Evolutionary conservation across 2,113 vertebrate species (phyloP).

Genomic region (Hippopotamus amphibius): DNA sequence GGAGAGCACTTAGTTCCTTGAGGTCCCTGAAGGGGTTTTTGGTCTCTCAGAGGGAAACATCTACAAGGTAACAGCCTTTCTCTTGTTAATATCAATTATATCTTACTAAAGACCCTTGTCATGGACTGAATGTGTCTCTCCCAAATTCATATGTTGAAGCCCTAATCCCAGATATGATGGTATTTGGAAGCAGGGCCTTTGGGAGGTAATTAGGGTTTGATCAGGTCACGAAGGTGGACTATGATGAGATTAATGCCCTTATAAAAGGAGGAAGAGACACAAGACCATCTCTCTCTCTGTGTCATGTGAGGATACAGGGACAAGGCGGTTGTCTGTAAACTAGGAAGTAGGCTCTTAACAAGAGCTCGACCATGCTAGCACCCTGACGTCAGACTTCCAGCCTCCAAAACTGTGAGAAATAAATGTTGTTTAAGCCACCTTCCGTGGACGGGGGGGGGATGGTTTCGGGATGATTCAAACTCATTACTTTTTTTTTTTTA

Average conservation of each 20-base stretch:
- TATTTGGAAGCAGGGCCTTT: not conserved
- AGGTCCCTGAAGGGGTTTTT: not conserved
- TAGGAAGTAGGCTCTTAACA: not conserved
- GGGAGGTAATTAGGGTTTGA: not conserved
- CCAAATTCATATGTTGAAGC: not conserved
- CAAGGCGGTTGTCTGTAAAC: not conserved
- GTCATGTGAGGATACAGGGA: not conserved
- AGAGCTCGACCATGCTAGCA: not conserved
- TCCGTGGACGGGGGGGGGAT: no score
- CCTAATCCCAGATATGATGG: not conserved
- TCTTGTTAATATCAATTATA: not conserved
- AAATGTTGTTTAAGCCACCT: not conserved
- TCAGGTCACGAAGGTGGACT: not conserved
- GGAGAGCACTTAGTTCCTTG: not conserved
- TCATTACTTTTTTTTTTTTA: no score
- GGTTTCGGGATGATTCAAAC: no score
- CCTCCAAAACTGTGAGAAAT: not conserved
- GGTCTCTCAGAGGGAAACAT: not conserved
- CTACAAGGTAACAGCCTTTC: not conserved
- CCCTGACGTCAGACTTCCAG: not conserved
- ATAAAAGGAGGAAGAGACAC: not conserved
- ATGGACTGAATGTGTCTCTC: not conserved
- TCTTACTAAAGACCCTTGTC: not conserved
- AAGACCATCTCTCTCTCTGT: not conserved
- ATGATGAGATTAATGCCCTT: not conserved